Evolutionary conservation across 2,888 invertebrate genomes (phyloP), one percentile per base, ranked within the genome.

Genomic region (Pegoplata infirma): DNA sequence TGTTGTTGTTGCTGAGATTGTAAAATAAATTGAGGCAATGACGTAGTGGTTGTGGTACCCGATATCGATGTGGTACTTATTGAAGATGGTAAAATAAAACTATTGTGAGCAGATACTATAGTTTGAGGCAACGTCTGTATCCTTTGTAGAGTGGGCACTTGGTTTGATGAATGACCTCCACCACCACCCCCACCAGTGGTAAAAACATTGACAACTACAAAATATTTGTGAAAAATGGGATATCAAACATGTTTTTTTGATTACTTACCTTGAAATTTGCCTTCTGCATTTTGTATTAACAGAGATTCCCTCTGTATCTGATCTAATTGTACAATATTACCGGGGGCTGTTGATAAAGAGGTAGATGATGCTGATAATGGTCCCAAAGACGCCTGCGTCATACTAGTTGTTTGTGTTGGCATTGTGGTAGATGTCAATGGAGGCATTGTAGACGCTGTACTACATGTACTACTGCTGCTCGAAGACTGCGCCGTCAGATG

Each of bases 211-310:
- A 88, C 85, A 84, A 89, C 85, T 82, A 63, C 49, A 55, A n/a
- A n/a, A n/a, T n/a, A n/a, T n/a, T n/a, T n/a, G n/a, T n/a, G n/a
- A n/a, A n/a, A n/a, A n/a, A n/a, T n/a, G n/a, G n/a, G n/a, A n/a
- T n/a, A n/a, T n/a, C n/a, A n/a, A 16, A 28, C 3, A 10, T n/a
- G n/a, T n/a, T 19, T 2, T 25, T 21, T 25, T 63, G 23, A 40
- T 53, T 17, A 68, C 79, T 80, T 82, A 89, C 89, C 86, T 84
- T 89, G 89, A 81, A 84, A 86, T 76, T 86, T 84, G 17, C 89
- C 89, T 16, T 85, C 85, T 19, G 87, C 85, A 17, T 88, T 87
- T 74, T 86, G 87, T 53, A 89, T 84, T n/a, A 88, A 74, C 0
- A 89, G 83, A 10, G 89, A 84, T 77, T 86, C 85, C 47, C 84